Evolutionary conservation across 2,113 vertebrate genomes (phyloP).

Genomic region (Ammodramus savannarum): DNA sequence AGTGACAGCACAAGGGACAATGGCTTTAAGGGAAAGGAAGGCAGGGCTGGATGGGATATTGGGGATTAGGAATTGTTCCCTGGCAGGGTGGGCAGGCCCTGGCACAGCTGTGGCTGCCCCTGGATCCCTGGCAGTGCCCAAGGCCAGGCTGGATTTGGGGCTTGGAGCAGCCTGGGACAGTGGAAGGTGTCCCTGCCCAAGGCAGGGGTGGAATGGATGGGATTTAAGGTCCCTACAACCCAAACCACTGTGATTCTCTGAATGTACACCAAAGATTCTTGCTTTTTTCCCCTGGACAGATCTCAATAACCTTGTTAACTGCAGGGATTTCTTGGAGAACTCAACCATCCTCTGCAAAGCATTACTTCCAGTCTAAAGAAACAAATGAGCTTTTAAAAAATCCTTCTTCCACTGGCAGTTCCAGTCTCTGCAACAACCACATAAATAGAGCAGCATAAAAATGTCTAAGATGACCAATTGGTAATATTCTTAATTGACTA

Average conservation of each 20-base stretch:
- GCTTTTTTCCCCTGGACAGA: background rate
- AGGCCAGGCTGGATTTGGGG: background rate
- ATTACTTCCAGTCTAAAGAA: background rate
- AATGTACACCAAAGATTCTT: background rate
- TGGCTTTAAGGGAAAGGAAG: too few relatives aligned
- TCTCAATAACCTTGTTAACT: background rate
- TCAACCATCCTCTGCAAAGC: background rate
- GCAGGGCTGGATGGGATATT: accelerated
- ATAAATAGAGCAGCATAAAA: background rate
- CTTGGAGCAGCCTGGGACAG: background rate
- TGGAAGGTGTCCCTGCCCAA: background rate
- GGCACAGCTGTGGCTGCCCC: background rate
- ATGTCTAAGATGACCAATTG: background rate
- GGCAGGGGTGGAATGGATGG: background rate
- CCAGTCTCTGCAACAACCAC: background rate
- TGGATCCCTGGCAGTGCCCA: background rate
- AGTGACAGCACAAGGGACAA: background rate
- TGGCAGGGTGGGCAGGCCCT: background rate
- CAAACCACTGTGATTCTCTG: background rate
- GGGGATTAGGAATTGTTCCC: background rate
- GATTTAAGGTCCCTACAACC: background rate
- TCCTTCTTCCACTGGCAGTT: background rate
- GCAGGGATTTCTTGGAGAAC: background rate
- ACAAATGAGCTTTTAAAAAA: background rate
- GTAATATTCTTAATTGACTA: background rate